Evolutionary conservation across 2,797 vertebrate genomes (phyloP).

Genomic region (Lophius americanus): DNA sequence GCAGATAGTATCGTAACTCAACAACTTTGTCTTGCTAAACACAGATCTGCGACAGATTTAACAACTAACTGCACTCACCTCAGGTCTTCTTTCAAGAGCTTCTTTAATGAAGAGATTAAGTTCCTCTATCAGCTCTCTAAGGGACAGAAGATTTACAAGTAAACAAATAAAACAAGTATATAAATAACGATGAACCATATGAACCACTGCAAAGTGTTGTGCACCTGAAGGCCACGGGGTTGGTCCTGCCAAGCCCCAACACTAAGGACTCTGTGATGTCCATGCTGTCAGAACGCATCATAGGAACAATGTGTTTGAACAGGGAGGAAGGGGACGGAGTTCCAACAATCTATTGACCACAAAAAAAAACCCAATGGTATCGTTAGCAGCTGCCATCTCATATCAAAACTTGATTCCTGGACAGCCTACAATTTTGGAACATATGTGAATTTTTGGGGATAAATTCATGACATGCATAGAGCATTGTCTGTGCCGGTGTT

Average conservation of each 20-base stretch:
- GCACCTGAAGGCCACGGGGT: constrained; percentile 96
- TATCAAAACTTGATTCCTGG: too few species aligned
- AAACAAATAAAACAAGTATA: not conserved
- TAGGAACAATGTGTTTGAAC: constrained; percentile 98
- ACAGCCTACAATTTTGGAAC: not conserved
- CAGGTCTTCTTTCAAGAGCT: constrained; percentile 98
- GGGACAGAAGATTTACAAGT: constrained; percentile 24
- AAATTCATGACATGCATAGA: not conserved
- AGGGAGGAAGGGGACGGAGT: constrained; percentile 96
- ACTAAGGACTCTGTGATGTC: constrained; percentile 99
- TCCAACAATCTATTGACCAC: constrained; percentile 88
- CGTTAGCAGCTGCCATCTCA: not conserved
- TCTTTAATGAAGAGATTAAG: constrained; percentile 99
- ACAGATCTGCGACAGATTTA: not conserved
- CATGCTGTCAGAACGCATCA: constrained; percentile 99
- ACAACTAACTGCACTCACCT: constrained; percentile 83
- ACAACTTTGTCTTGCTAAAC: not conserved
- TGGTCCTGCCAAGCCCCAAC: constrained; percentile 99
- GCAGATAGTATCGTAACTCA: not conserved
- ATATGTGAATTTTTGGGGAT: too few species aligned
- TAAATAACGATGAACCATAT: not conserved
- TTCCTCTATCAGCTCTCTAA: constrained; percentile 97
- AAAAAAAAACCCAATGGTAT: constrained; percentile 23
- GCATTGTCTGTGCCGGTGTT: not conserved
- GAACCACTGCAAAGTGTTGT: not conserved